These are phyloP conservation scores for Rhinichthys osculus DNA, from an alignment of 2,797 vertebrate species.

Conservation along the genomic window DNA sequence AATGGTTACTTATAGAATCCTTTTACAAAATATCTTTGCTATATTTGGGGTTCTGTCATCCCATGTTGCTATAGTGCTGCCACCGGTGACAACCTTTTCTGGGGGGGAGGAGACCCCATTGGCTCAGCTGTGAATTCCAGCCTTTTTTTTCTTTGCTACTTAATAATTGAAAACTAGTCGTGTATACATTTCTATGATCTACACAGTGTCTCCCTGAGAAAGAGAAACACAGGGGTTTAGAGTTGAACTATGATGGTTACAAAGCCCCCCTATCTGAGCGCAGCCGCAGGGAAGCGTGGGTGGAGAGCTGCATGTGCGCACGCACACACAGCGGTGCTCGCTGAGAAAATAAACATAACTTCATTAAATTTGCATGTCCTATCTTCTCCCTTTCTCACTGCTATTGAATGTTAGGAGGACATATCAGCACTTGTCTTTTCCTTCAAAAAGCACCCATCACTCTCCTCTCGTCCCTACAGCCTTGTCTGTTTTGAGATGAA, in stretches of 20 bases:
- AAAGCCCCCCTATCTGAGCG: constrained; percentile 23
- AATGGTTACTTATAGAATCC: too few species aligned
- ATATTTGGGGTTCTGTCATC: neutral
- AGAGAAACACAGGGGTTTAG: constrained; percentile 15
- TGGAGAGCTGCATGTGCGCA: constrained; percentile 6
- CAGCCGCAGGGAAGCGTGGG: constrained; percentile 48
- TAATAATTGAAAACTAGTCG: constrained; percentile 41
- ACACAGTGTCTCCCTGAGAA: neutral
- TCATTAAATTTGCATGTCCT: constrained; percentile 60
- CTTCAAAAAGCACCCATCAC: constrained; percentile 14
- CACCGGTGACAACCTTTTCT: neutral
- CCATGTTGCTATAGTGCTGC: neutral
- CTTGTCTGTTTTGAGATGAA: constrained; percentile 20
- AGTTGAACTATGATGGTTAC: constrained; percentile 32
- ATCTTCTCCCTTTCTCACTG: constrained; percentile 38
- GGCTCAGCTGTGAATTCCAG: constrained; percentile 24
- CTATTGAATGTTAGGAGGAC: constrained; percentile 33
- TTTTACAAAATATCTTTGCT: neutral
- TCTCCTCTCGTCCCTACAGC: constrained; percentile 10
- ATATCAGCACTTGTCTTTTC: constrained; percentile 7
- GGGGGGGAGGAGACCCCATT: neutral
- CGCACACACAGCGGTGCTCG: constrained; percentile 11
- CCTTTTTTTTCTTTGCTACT: constrained; percentile 21
- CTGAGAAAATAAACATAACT: constrained; percentile 49
- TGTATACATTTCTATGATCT: constrained; percentile 29